phyloP scores from a whole-genome alignment of 1,140 invertebrate species.

The Rhyzopertha dominica region DNA sequence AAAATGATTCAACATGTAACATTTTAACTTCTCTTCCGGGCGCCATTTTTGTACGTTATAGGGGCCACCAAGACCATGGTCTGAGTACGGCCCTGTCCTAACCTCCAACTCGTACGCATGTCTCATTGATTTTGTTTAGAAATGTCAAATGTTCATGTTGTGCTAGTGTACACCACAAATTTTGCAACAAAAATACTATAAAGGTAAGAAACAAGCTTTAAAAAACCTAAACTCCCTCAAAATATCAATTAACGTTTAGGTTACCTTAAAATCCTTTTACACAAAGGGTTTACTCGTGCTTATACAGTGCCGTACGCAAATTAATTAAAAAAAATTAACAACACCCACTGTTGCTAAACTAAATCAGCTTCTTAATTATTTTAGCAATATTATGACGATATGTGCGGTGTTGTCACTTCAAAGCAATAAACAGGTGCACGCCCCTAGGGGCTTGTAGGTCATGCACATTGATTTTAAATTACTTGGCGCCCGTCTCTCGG shows the following conservation, averaged over 20 bases:
- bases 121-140: constrained; percentile 21
- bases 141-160: constrained; percentile 28
- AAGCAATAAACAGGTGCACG: constrained; percentile 7
- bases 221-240: background rate
- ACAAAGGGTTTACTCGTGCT: background rate
- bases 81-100: constrained; percentile 17
- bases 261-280: background rate
- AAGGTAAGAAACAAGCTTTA: constrained; percentile 21
- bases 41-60: background rate
- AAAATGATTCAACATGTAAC: too few species aligned
- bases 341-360: too few species aligned
- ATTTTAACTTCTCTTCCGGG: too few species aligned
- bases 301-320: constrained; percentile 13
- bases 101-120: constrained; percentile 14
- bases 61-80: background rate
- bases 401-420: background rate
- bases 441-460: constrained; percentile 15
- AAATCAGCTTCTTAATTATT: too few species aligned
- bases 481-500: constrained; percentile 7
- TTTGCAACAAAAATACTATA: constrained; percentile 9
- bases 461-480: constrained; percentile 25
- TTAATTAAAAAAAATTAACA: too few species aligned
- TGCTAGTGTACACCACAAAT: constrained; percentile 17
- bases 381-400: constrained; percentile 2
- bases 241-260: constrained; percentile 6